Conservation (phyloP, 2,113 vertebrate genomes). For the Amphiprion ocellaris region DNA sequence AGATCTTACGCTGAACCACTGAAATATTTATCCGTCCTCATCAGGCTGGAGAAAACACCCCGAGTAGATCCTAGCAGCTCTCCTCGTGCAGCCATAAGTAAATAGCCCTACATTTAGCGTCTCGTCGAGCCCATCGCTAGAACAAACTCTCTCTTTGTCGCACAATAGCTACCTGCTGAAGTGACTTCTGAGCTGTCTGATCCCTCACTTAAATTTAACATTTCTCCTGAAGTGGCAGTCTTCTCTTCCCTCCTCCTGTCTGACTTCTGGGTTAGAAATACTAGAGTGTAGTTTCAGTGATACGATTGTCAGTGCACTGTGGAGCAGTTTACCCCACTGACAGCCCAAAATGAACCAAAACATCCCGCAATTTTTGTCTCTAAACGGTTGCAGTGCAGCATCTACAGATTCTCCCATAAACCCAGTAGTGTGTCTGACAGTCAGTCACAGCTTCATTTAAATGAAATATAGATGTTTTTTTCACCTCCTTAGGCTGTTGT, state of each 20-base stretch:
- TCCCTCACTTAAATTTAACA: background rate
- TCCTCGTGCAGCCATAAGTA: background rate
- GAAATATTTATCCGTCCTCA: conserved; percentile 75
- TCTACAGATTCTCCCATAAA: conserved; percentile 9
- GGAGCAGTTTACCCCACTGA: too few species aligned
- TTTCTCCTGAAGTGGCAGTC: background rate
- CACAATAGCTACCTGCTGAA: conserved; percentile 4
- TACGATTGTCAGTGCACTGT: background rate
- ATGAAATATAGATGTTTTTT: background rate
- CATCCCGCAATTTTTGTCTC: too few species aligned
- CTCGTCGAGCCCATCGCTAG: background rate
- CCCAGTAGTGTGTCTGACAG: background rate
- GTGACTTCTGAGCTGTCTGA: background rate
- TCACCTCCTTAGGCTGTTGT: background rate
- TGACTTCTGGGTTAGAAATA: background rate
- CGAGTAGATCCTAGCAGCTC: conserved; percentile 16
- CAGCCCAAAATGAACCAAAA: too few species aligned
- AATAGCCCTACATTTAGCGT: background rate
- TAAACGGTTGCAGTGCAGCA: too few species aligned
- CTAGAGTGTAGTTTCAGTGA: background rate
- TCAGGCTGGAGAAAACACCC: conserved; percentile 53
- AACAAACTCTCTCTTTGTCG: background rate
- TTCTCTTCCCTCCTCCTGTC: background rate
- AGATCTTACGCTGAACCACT: conserved; percentile 65
- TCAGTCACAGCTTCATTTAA: background rate